phyloP scores from a whole-genome alignment of 1,140 invertebrate genomes.

The Bacillus rossius region DNA sequence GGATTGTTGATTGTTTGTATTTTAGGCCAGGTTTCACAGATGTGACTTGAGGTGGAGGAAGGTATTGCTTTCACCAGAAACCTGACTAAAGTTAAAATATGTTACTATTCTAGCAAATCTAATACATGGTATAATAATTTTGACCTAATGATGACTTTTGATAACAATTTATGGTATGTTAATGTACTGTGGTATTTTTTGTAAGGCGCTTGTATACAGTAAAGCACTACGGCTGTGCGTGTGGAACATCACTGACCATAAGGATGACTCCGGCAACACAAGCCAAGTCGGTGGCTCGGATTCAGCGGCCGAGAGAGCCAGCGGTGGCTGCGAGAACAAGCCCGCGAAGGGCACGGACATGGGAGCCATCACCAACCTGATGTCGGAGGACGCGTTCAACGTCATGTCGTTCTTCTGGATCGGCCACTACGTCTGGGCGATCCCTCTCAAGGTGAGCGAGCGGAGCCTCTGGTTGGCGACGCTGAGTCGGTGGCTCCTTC shows the following conservation, averaged over 20 bases:
- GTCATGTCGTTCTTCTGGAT: slow-evolving; percentile 81
- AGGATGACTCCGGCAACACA: slow-evolving; percentile 1
- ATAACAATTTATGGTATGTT: too few relatives aligned
- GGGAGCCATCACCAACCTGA: slow-evolving; percentile 71
- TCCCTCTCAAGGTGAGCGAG: slow-evolving; percentile 66
- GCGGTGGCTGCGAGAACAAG: slow-evolving; percentile 11
- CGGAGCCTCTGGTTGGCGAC: too few relatives aligned
- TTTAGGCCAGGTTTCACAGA: too few relatives aligned
- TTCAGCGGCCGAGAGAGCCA: slow-evolving; percentile 11
- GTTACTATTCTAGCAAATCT: too few relatives aligned
- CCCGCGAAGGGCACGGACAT: not conserved
- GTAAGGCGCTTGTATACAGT: slow-evolving; percentile 59
- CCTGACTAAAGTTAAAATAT: too few relatives aligned
- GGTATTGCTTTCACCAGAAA: too few relatives aligned
- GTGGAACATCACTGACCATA: slow-evolving; percentile 8
- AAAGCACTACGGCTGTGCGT: slow-evolving; percentile 39
- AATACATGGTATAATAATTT: too few relatives aligned
- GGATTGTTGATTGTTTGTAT: too few relatives aligned
- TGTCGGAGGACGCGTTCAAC: slow-evolving; percentile 76
- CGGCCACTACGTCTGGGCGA: slow-evolving; percentile 80
- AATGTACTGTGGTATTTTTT: too few relatives aligned
- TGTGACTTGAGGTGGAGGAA: too few relatives aligned
- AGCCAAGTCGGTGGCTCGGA: not conserved
- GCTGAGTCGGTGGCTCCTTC: too few relatives aligned
- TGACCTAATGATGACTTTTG: too few relatives aligned